Conservation (phyloP, 2,888 invertebrate genomes). For the Scrobipalpa costella region DNA sequence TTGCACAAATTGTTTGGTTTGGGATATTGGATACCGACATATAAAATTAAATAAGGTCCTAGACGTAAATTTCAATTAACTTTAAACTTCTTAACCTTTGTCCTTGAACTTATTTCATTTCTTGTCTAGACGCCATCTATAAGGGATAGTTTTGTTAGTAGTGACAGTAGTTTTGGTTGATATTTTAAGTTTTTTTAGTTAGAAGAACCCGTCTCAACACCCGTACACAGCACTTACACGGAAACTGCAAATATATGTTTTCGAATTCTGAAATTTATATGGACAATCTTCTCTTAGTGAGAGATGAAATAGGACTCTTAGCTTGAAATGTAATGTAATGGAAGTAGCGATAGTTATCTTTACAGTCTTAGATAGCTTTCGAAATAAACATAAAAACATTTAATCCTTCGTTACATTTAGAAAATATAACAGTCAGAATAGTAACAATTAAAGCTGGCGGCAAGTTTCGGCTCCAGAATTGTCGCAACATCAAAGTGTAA, state of each 20-base stretch:
- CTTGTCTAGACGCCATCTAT: no score
- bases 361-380: neutral
- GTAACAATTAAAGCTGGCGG: slow-evolving; percentile 13
- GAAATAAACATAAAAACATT: neutral
- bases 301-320: slow-evolving; percentile 18
- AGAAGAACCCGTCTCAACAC: slow-evolving; percentile 59
- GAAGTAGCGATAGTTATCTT: neutral
- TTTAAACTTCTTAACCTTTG: no score
- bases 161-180: no score
- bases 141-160: no score
- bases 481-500: neutral
- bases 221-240: slow-evolving; percentile 76
- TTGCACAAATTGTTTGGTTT: no score
- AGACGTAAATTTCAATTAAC: no score
- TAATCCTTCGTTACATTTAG: neutral
- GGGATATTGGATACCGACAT: no score
- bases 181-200: slow-evolving; percentile 7
- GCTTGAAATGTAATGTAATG: slow-evolving; percentile 10
- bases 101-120: no score
- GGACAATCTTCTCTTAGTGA: slow-evolving; percentile 15
- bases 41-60: no score
- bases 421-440: neutral
- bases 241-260: slow-evolving; percentile 41
- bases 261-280: slow-evolving; percentile 20
- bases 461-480: slow-evolving; percentile 17